phyloP scores from a whole-genome alignment of 2,113 vertebrate species.

The Tiliqua scincoides region DNA sequence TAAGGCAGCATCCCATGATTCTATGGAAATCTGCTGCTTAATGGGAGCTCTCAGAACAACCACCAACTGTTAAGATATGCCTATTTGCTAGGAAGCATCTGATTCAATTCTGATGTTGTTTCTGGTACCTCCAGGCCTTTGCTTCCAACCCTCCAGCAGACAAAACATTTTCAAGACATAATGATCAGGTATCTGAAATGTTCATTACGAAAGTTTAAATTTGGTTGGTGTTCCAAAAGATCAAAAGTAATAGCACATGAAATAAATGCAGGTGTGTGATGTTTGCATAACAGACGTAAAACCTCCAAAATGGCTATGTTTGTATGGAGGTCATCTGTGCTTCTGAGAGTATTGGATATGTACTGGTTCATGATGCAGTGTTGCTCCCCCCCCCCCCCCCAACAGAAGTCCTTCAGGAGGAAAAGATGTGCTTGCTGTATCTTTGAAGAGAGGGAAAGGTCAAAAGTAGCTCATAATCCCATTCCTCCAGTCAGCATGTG shows the following conservation, averaged over 20 bases:
- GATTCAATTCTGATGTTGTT: neutral
- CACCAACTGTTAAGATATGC: neutral
- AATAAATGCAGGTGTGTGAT: neutral
- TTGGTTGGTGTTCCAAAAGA: neutral
- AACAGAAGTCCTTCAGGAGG: neutral
- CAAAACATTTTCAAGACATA: neutral
- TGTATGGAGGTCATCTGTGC: constrained; percentile 15
- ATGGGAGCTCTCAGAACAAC: neutral
- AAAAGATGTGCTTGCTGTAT: neutral
- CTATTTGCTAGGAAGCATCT: neutral
- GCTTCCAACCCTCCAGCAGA: neutral
- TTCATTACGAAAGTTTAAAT: neutral
- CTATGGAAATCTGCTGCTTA: neutral
- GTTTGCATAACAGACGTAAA: neutral
- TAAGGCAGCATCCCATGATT: neutral
- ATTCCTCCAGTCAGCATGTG: constrained; percentile 60
- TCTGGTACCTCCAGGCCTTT: neutral
- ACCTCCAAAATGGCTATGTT: neutral
- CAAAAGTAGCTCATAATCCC: constrained; percentile 50
- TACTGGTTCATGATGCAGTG: neutral
- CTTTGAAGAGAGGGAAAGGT: constrained; percentile 26
- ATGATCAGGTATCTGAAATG: neutral
- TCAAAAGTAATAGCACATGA: neutral
- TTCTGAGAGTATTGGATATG: neutral
- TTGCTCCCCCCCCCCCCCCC: neutral